phyloP scores from a whole-genome alignment of 2,888 invertebrate species.

The Morpho deidamia region DNA sequence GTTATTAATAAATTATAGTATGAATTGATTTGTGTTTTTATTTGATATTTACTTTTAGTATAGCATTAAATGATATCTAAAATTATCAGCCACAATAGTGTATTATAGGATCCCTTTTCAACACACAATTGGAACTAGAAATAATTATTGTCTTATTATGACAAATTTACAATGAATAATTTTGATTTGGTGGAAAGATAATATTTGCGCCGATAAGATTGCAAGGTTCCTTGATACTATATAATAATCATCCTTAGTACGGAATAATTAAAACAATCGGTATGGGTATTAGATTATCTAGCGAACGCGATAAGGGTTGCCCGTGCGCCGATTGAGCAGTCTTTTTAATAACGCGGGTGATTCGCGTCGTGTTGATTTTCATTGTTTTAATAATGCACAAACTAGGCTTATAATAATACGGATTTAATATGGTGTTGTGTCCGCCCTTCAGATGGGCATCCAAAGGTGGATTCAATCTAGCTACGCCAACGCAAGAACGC shows the following conservation, averaged over 20 bases:
- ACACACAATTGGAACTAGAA: neutral
- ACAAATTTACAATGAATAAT: constrained; percentile 24
- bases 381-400: constrained; percentile 10
- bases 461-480: constrained; percentile 58
- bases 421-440: constrained; percentile 58
- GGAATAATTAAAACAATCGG: constrained; percentile 76
- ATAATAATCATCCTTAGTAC: constrained; percentile 59
- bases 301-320: constrained; percentile 57
- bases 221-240: constrained; percentile 65
- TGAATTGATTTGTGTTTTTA: constrained; percentile 50
- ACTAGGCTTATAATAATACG: constrained; percentile 1
- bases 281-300: constrained; percentile 63
- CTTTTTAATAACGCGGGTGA: constrained; percentile 56
- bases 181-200: constrained; percentile 55
- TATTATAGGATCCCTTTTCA: neutral
- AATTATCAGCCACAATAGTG: too few species aligned
- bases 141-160: neutral
- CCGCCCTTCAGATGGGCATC: constrained; percentile 64
- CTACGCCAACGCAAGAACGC: constrained; percentile 33
- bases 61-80: too few species aligned
- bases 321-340: constrained; percentile 52
- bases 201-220: constrained; percentile 67
- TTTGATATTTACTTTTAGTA: constrained; percentile 9
- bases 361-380: constrained; percentile 41
- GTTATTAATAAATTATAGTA: constrained; percentile 79